Conservation (phyloP, 2,888 invertebrate genomes). For the Coronaproctus castanopsis region DNA sequence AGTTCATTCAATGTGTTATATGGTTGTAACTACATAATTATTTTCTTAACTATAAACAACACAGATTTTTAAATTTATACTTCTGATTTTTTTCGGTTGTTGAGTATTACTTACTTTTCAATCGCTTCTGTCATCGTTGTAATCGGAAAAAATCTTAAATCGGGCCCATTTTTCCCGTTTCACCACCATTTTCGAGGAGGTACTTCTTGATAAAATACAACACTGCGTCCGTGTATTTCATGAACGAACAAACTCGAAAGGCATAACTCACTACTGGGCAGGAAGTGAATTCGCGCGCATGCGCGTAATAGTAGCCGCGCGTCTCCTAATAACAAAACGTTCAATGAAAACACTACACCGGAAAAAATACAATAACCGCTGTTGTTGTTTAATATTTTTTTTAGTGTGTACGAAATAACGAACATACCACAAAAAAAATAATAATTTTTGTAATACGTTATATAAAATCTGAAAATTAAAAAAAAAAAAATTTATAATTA, state of each 20-base stretch:
- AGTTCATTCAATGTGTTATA: too few relatives aligned
- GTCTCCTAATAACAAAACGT: not conserved
- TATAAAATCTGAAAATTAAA: not conserved
- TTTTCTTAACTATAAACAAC: too few relatives aligned
- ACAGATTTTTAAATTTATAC: too few relatives aligned
- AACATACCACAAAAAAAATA: not conserved
- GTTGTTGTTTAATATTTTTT: too few relatives aligned
- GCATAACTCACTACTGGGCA: not conserved
- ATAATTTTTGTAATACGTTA: not conserved
- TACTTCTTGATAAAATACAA: too few relatives aligned
- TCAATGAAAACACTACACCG: not conserved
- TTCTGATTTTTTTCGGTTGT: too few relatives aligned
- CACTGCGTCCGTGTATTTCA: too few relatives aligned
- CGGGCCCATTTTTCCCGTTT: constrained; percentile 58
- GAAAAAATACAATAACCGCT: too few relatives aligned
- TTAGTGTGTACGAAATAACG: not conserved
- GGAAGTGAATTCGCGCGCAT: not conserved
- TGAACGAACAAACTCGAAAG: not conserved
- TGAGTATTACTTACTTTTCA: constrained; percentile 77
- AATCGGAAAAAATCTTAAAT: constrained; percentile 63
- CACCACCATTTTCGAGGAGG: constrained; percentile 58
- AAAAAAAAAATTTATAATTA: not conserved
- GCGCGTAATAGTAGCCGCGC: not conserved
- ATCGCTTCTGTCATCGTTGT: constrained; percentile 79
- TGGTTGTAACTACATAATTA: too few relatives aligned